phyloP scores from a whole-genome alignment of 2,888 invertebrate species.

The Emmelina monodactyla region DNA sequence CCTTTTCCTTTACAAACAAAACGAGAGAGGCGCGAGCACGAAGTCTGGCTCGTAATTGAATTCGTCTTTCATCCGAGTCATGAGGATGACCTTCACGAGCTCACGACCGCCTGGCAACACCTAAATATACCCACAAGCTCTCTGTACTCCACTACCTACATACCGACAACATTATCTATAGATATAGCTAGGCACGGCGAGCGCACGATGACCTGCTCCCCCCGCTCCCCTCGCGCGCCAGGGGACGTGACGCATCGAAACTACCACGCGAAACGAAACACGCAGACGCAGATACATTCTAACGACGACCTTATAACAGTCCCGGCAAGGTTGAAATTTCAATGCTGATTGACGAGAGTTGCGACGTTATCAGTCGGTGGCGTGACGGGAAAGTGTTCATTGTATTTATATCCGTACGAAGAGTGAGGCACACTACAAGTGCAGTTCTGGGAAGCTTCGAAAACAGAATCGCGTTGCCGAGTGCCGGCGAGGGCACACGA shows the following conservation, averaged over 20 bases:
- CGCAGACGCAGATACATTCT: neutral
- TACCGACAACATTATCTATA: slow-evolving; percentile 30
- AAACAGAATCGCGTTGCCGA: slow-evolving; percentile 24
- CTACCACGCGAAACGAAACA: no score
- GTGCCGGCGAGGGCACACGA: slow-evolving; percentile 4
- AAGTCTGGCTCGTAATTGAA: slow-evolving; percentile 1
- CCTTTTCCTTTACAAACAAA: no score
- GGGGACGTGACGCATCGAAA: slow-evolving; percentile 46
- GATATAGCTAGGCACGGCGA: slow-evolving; percentile 24
- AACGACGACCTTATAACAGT: neutral
- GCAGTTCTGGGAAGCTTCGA: slow-evolving; percentile 36
- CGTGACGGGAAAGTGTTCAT: slow-evolving; percentile 45
- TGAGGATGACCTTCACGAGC: slow-evolving; percentile 47
- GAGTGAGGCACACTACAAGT: slow-evolving; percentile 38
- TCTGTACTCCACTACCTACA: slow-evolving; percentile 12
- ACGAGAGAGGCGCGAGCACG: neutral
- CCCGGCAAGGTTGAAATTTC: neutral
- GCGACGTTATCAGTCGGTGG: slow-evolving; percentile 19
- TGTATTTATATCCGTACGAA: slow-evolving; percentile 46
- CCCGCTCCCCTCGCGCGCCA: slow-evolving; percentile 21
- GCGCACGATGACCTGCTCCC: slow-evolving; percentile 55
- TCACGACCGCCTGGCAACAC: slow-evolving; percentile 50
- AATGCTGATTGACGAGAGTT: slow-evolving; percentile 19
- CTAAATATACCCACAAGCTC: slow-evolving; percentile 27
- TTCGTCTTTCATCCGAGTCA: slow-evolving; percentile 19